Percentiles rank a stretch among this genome's conserved stretches.
phyloP scores from a whole-genome alignment of 2,797 vertebrate genomes.

The Myotis vivesi region DNA sequence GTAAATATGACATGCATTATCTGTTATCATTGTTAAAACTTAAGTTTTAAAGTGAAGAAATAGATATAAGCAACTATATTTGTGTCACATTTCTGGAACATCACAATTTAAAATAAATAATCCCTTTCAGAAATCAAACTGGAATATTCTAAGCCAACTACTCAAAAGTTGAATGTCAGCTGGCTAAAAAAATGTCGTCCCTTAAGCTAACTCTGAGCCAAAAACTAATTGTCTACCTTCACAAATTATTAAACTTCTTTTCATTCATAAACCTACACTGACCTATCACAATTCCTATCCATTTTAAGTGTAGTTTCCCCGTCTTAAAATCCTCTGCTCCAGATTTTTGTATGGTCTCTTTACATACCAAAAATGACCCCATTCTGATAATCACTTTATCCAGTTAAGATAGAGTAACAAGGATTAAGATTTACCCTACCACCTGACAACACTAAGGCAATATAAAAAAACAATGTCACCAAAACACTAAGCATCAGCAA shows the following conservation, averaged over 20 bases:
- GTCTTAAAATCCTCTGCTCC: background rate
- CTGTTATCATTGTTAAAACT: constrained; percentile 2
- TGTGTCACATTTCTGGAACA: background rate
- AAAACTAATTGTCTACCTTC: background rate
- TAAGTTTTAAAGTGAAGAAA: constrained; percentile 30
- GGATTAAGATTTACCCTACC: background rate
- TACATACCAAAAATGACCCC: background rate
- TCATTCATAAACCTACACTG: background rate
- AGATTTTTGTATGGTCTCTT: background rate
- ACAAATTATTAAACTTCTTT: background rate
- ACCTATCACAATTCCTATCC: background rate
- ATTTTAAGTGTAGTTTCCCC: background rate
- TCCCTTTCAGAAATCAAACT: constrained; percentile 32
- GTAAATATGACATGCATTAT: background rate
- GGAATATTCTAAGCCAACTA: background rate
- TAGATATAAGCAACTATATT: background rate
- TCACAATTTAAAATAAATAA: background rate
- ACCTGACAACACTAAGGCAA: background rate
- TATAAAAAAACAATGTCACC: background rate
- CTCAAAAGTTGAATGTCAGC: background rate
- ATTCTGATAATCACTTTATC: constrained; percentile 1
- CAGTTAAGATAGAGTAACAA: background rate
- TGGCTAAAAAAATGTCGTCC: background rate
- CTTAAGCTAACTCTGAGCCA: background rate
- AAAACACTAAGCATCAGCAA: background rate